Evolutionary conservation across 1,140 invertebrate species (phyloP).

Genomic region (Drosophila paulistorum): DNA sequence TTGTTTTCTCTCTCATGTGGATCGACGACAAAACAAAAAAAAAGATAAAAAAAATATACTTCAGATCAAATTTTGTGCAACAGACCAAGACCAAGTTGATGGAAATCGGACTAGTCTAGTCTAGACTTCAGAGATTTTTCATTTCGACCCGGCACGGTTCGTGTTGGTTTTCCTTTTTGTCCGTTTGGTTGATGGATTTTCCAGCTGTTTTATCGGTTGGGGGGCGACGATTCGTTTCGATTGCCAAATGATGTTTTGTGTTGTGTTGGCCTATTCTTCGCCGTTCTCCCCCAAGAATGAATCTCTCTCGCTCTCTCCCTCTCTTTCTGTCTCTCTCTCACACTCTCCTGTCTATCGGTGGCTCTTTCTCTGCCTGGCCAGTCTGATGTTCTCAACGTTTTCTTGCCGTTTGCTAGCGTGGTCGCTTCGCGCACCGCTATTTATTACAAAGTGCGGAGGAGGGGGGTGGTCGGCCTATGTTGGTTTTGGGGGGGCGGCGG

Average conservation of each 20-base stretch:
- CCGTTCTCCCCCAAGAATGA: conserved; percentile 15
- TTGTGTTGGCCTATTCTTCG: conserved; percentile 15
- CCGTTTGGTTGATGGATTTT: not conserved
- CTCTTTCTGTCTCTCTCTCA: conserved; percentile 30
- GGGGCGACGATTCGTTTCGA: not conserved
- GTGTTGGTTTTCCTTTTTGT: conserved; percentile 38
- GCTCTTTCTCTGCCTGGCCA: conserved; percentile 29
- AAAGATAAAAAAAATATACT: not conserved
- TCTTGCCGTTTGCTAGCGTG: conserved; percentile 70
- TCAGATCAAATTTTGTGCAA: not conserved
- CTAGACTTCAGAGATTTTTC: not conserved
- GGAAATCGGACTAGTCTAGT: not conserved
- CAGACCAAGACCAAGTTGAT: not conserved
- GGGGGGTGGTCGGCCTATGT: conserved; percentile 21
- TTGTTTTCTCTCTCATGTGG: conserved; percentile 8
- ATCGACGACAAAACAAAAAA: not conserved
- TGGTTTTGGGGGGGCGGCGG: conserved; percentile 37
- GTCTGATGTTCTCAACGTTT: conserved; percentile 63
- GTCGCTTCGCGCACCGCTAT: conserved; percentile 69
- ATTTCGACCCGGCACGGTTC: not conserved
- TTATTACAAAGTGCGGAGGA: conserved; percentile 66
- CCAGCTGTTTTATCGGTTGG: conserved; percentile 38
- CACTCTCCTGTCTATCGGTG: conserved; percentile 4
- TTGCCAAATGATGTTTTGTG: conserved; percentile 4
- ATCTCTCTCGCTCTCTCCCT: conserved; percentile 32